Evolutionary conservation across 1,140 invertebrate genomes (phyloP).

Genomic region (Plodia interpunctella): DNA sequence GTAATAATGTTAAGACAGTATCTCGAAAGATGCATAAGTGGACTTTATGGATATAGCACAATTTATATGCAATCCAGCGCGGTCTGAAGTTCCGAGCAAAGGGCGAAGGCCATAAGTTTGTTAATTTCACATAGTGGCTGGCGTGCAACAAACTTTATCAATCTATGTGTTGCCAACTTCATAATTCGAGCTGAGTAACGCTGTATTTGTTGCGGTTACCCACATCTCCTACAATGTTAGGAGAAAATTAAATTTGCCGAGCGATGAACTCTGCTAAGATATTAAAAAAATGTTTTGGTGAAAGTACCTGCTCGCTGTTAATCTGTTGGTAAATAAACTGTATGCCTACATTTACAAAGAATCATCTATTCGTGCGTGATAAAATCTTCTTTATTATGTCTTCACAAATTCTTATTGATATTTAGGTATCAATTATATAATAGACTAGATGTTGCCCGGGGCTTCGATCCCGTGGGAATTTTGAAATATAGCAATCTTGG

Average conservation of each 20-base stretch:
- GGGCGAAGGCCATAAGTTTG: conserved; percentile 52
- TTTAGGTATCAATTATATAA: too few relatives aligned
- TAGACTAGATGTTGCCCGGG: too few relatives aligned
- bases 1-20: too few relatives aligned
- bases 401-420: too few relatives aligned
- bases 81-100: conserved; percentile 31
- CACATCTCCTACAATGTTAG: conserved; percentile 1
- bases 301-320: background rate
- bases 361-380: too few relatives aligned
- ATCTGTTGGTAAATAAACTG: background rate
- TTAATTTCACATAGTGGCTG: conserved; percentile 60
- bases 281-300: background rate
- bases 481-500: too few relatives aligned
- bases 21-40: background rate
- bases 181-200: conserved; percentile 30
- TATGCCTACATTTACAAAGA: too few relatives aligned
- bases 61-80: conserved; percentile 43
- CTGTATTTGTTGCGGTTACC: conserved; percentile 11
- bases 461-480: too few relatives aligned
- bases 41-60: conserved; percentile 17
- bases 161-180: conserved; percentile 51
- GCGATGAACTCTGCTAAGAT: background rate
- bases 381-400: too few relatives aligned
- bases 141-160: conserved; percentile 59
- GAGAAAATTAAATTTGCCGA: conserved; percentile 1